A percentile compares a stretch with the other conserved stretches of the same genome.
Evolutionary conservation across 1,140 invertebrate genomes (phyloP).

Genomic region (Drosophila setifemur): DNA sequence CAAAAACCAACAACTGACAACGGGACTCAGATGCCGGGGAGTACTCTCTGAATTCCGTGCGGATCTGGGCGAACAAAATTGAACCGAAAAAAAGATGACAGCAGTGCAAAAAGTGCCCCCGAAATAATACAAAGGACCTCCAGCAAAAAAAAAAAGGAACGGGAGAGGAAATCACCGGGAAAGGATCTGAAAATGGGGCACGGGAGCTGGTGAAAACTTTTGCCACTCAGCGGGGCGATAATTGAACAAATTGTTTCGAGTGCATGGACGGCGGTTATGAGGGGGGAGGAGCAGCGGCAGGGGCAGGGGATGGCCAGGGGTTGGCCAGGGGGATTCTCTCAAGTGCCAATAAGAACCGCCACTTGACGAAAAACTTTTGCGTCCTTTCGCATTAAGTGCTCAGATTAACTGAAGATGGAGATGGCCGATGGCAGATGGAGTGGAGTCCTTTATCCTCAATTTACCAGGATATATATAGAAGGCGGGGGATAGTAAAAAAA

Average conservation of each 20-base stretch:
- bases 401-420: conserved; percentile 2
- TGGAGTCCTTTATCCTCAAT: not conserved
- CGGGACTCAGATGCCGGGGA: not conserved
- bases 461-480: no score
- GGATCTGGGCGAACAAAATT: no score
- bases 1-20: conserved; percentile 37
- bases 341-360: conserved; percentile 44
- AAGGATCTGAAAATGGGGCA: not conserved
- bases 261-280: conserved; percentile 40
- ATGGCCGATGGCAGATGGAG: not conserved
- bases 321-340: not conserved
- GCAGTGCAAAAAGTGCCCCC: conserved; percentile 54
- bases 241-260: conserved; percentile 80
- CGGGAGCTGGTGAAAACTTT: conserved; percentile 60
- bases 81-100: conserved; percentile 29
- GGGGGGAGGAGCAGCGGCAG: not conserved
- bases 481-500: no score
- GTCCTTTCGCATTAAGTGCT: not conserved
- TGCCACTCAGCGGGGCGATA: conserved; percentile 68
- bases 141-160: not conserved
- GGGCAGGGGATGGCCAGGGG: not conserved
- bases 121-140: conserved; percentile 45
- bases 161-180: not conserved
- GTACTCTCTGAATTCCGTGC: not conserved
- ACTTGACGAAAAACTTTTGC: conserved; percentile 38